A percentile compares a stretch with the other conserved stretches of the same genome.
These are phyloP conservation scores for Varanus salvator DNA, from an alignment of 2,113 vertebrate species.

Conservation along the genomic window DNA sequence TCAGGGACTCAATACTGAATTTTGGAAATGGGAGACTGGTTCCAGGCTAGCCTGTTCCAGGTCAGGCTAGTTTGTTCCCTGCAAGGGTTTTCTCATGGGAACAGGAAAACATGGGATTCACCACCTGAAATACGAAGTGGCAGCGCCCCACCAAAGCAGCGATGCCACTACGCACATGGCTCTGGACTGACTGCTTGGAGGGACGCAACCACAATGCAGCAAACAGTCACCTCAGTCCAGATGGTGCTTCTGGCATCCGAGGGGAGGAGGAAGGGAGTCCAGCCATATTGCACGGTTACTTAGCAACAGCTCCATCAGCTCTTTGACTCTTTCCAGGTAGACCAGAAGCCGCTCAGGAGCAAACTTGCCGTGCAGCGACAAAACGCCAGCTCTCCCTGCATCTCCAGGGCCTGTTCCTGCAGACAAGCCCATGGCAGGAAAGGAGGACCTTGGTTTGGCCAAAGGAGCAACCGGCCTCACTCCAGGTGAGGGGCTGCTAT, in stretches of 20 bases:
- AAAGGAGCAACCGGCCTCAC: neutral
- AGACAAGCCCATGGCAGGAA: neutral
- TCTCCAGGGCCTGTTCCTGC: neutral
- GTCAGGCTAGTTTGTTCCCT: neutral
- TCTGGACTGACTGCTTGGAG: neutral
- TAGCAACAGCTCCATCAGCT: neutral
- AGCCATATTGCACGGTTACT: neutral
- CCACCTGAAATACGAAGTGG: neutral
- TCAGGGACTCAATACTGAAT: neutral
- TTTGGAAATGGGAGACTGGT: neutral
- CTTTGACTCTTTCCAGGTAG: neutral
- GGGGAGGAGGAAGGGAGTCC: neutral
- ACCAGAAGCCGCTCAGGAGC: neutral
- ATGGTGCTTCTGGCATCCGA: neutral
- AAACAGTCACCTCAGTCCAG: neutral
- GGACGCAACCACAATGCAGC: neutral
- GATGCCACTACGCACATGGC: neutral
- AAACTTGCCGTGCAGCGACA: neutral
- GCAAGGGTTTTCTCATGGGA: no score
- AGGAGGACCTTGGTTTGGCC: neutral
- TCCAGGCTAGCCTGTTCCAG: neutral
- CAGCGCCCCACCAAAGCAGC: neutral
- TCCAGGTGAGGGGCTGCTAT: neutral
- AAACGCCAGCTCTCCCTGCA: neutral
- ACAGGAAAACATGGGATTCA: neutral